These are phyloP conservation scores for Sardina pilchardus DNA, from an alignment of 2,113 vertebrate species.

Conservation along the genomic window DNA sequence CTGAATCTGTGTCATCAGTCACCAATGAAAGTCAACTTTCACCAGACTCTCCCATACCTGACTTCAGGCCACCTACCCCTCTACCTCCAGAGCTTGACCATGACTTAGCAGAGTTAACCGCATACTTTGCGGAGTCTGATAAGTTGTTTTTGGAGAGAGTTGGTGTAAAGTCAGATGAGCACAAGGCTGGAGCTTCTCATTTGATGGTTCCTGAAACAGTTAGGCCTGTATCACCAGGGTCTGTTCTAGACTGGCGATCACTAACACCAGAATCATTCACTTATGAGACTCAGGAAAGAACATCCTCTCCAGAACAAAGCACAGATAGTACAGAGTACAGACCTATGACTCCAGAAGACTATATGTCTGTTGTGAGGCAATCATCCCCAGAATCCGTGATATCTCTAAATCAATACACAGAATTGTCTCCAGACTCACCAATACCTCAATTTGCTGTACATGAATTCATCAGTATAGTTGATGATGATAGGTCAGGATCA, in stretches of 20 bases:
- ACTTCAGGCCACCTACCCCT: constrained; percentile 46
- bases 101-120: constrained; percentile 17
- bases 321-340: constrained; percentile 36
- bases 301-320: constrained; percentile 14
- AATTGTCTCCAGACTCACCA: constrained; percentile 44
- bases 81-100: constrained; percentile 34
- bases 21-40: constrained; percentile 46
- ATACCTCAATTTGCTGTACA: constrained; percentile 38
- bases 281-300: constrained; percentile 32
- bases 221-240: constrained; percentile 46
- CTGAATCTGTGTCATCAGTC: constrained; percentile 53
- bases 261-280: constrained; percentile 47
- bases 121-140: neutral
- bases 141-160: neutral
- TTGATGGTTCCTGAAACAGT: constrained; percentile 33
- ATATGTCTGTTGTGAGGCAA: constrained; percentile 16
- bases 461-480: constrained; percentile 20
- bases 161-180: constrained; percentile 17
- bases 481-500: constrained; percentile 18
- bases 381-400: constrained; percentile 33
- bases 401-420: constrained; percentile 41
- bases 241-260: constrained; percentile 35
- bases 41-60: constrained; percentile 55
- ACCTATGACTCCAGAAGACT: constrained; percentile 4
- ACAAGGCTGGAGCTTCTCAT: constrained; percentile 17